Evolutionary conservation across 2,888 invertebrate species (phyloP), one percentile per base, ranked within the genome.

Genomic region (Acanthococcus lagerstroemiae): DNA sequence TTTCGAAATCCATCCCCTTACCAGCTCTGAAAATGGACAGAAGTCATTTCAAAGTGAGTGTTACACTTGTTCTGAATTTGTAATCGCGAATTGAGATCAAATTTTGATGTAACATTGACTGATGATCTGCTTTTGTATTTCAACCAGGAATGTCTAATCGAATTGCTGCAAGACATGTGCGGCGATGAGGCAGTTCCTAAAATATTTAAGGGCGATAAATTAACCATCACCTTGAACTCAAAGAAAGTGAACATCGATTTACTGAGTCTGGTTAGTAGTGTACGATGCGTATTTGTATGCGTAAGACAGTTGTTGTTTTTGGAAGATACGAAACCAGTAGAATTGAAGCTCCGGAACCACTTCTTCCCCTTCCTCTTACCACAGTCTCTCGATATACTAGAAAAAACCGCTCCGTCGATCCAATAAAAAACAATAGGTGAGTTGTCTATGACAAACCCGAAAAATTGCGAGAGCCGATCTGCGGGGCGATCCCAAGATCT

Each of bases 101-200:
- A 26, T 27, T 55, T 26, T 19, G n/a, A 26, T 22, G 5, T 22
- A 17, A 9, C 12, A 2, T 26, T 55, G 5, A 48, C 17, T 15
- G 21, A 17, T 19, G 0, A 37, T 54, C 17, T n/a, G 6, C 17
- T 21, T 27, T 52, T 26, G n/a, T 19, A 12, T 57, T 21, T 9
- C 46, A 17, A 48, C 24, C 17, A 85, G 82, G 91, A 91, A 76
- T 92, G 91, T 73, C 81, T 91, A 26, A 86, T 92, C 70, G 92
- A 92, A 77, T 89, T 90, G 84, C 77, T 93, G 25, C 86, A 88
- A 73, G 95, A 96, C 74, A 95, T 96, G 87, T 96, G 95, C 78
- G 96, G 96, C 0, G 89, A 92, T 72, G 90, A 88, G 72, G 87
- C 93, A 0, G 90, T 95, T 50, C 92, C 92, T 9, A 95, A 95